Conservation (phyloP, 2,888 invertebrate species). For the Congeria kusceri region DNA sequence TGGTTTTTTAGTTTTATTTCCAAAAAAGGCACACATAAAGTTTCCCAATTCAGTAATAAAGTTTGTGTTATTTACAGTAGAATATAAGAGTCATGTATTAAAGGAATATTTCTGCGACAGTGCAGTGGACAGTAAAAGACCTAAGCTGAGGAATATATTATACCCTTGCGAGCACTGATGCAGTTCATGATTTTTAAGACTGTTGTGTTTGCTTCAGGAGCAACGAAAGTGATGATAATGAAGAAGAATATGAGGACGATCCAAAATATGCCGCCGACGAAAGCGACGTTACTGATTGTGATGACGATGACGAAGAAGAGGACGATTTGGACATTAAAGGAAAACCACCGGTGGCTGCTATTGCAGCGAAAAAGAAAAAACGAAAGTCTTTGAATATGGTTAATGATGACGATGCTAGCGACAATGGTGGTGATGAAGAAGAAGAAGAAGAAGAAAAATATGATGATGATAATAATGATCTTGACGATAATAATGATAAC, state of each 20-base stretch:
- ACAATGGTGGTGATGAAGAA: constrained; percentile 30
- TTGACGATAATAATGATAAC: neutral
- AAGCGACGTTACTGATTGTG: neutral
- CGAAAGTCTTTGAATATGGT: constrained; percentile 2
- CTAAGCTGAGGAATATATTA: no score
- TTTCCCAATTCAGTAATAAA: no score
- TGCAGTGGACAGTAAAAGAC: no score
- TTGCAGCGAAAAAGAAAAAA: neutral
- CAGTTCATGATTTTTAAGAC: no score
- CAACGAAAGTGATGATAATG: neutral
- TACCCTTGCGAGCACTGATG: no score
- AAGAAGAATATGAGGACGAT: neutral
- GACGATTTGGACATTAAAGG: neutral
- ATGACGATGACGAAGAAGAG: constrained; percentile 13
- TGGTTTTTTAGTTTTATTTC: no score
- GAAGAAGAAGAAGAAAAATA: neutral
- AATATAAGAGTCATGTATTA: no score
- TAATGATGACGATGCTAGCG: constrained; percentile 22
- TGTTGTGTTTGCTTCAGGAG: no score
- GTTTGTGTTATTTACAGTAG: no score
- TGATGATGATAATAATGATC: neutral
- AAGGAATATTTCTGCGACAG: no score
- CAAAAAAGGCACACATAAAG: no score
- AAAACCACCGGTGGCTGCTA: neutral
- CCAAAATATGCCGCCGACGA: neutral